A percentile compares a stretch with the other conserved stretches of the same genome.
These are phyloP conservation scores for Parelbella ahira DNA, from an alignment of 2,888 invertebrate species.

Conservation along the genomic window DNA sequence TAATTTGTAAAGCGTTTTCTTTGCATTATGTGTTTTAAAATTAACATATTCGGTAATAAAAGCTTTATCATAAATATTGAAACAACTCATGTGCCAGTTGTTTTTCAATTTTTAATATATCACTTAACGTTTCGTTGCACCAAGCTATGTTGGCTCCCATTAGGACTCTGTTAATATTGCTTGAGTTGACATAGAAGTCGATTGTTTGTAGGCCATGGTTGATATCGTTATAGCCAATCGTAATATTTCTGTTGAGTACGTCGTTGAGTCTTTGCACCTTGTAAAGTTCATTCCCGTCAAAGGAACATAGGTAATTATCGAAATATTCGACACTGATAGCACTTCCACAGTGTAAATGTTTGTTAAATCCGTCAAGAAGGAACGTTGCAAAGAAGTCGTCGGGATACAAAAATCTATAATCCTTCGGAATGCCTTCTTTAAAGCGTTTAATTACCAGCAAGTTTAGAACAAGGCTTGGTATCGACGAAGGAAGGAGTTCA, in stretches of 20 bases:
- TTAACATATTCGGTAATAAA: conserved; percentile 43
- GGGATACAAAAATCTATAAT: conserved; percentile 24
- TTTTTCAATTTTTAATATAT: conserved; percentile 32
- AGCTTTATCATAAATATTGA: conserved; percentile 27
- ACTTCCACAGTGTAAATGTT: conserved; percentile 35
- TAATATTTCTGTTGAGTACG: conserved; percentile 27
- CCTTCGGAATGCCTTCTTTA: conserved; percentile 35
- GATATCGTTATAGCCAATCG: conserved; percentile 27
- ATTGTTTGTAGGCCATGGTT: conserved; percentile 31
- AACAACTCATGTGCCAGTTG: conserved; percentile 13
- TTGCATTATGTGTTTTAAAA: conserved; percentile 34
- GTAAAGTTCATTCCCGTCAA: conserved; percentile 38
- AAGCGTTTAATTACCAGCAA: conserved; percentile 68
- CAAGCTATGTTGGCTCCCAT: conserved; percentile 27
- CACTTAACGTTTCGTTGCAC: conserved; percentile 31
- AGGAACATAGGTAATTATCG: conserved; percentile 37
- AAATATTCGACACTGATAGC: conserved; percentile 28
- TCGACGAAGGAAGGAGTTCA: conserved; percentile 82
- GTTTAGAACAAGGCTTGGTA: conserved; percentile 83
- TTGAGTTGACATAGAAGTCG: conserved; percentile 38
- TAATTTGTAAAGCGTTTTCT: conserved; percentile 29
- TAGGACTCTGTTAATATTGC: conserved; percentile 35
- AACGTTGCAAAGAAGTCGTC: conserved; percentile 36
- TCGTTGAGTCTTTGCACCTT: conserved; percentile 30
- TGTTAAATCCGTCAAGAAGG: conserved; percentile 34